These are phyloP conservation scores for Oncorhynchus clarkii DNA, from an alignment of 2,113 vertebrate genomes.

Conservation along the genomic window DNA sequence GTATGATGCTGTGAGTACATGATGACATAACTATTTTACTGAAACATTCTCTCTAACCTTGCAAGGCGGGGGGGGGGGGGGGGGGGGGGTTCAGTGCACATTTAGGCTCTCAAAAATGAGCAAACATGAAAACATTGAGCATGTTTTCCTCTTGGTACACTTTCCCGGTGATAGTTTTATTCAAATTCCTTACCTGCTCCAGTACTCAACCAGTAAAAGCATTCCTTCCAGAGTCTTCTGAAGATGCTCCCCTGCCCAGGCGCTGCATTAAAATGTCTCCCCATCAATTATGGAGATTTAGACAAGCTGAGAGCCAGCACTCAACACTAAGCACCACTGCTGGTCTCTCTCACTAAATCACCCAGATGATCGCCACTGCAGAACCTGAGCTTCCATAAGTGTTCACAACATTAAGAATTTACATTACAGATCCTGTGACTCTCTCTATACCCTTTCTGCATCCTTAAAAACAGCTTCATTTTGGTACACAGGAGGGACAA, in stretches of 20 bases:
- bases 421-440: neutral
- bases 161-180: neutral
- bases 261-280: conserved; percentile 36
- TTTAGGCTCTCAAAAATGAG: neutral
- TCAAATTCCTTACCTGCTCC: neutral
- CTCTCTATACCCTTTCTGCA: neutral
- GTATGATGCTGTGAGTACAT: conserved; percentile 62
- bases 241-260: neutral
- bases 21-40: neutral
- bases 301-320: conserved; percentile 23
- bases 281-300: conserved; percentile 44
- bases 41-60: neutral
- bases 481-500: neutral
- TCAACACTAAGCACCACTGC: conserved; percentile 11
- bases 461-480: neutral
- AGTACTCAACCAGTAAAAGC: conserved; percentile 4
- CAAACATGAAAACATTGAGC: neutral
- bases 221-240: neutral
- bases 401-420: neutral
- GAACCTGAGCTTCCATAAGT: neutral
- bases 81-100: neutral
- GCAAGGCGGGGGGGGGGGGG: neutral
- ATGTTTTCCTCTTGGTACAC: neutral
- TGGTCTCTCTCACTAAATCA: conserved; percentile 14
- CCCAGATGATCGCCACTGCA: neutral